Conservation (phyloP, 2,888 invertebrate genomes). For the Myopa testacea region DNA sequence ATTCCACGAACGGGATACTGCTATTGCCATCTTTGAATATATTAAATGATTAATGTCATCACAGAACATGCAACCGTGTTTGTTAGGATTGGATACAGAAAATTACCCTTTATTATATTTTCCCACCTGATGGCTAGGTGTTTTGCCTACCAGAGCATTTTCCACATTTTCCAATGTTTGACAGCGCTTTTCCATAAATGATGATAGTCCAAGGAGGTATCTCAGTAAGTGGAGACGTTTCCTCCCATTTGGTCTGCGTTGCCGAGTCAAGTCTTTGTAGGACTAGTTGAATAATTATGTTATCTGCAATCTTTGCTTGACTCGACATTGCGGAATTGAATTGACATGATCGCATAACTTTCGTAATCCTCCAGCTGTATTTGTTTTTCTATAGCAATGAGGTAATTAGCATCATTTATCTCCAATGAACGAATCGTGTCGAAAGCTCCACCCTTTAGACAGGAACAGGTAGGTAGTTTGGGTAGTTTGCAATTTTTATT, state of each 20-base stretch:
- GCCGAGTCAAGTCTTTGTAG: conserved; percentile 30
- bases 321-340: conserved; percentile 39
- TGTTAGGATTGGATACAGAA: no score
- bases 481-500: no score
- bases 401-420: conserved; percentile 39
- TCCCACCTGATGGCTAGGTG: not conserved
- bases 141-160: conserved; percentile 3
- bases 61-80: no score
- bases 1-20: no score
- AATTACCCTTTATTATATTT: not conserved
- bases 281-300: conserved; percentile 38
- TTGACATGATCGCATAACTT: conserved; percentile 39
- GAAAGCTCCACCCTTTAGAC: conserved; percentile 29
- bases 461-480: no score
- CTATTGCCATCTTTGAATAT: no score
- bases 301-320: conserved; percentile 41
- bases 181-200: conserved; percentile 35
- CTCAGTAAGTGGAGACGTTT: conserved; percentile 6
- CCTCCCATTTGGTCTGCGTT: conserved; percentile 23
- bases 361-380: conserved; percentile 37
- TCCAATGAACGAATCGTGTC: conserved; percentile 41
- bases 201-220: conserved; percentile 40
- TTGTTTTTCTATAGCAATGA: conserved; percentile 40
- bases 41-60: no score
- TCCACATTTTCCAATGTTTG: conserved; percentile 12